phyloP scores from a whole-genome alignment of 2,797 vertebrate species.

The Pipistrellus kuhlii region DNA sequence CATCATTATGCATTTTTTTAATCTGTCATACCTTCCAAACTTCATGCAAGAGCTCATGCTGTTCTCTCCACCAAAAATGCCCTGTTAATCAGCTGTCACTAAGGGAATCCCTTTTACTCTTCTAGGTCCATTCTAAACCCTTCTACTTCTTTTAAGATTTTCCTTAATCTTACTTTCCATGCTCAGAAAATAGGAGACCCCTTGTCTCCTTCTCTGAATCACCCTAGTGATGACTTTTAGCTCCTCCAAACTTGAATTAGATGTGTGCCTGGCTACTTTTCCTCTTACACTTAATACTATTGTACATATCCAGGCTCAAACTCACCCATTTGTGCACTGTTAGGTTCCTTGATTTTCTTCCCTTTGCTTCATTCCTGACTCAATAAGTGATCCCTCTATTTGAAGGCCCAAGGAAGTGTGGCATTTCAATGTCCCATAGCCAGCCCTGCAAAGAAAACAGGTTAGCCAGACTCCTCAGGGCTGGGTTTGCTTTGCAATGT shows the following conservation, averaged over 20 bases:
- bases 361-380: not conserved
- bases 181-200: not conserved
- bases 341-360: not conserved
- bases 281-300: not conserved
- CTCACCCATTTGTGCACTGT: not conserved
- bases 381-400: not conserved
- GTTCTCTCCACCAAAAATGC: not conserved
- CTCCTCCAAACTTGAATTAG: not conserved
- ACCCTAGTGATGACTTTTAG: not conserved
- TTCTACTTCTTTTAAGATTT: not conserved
- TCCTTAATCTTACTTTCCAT: not conserved
- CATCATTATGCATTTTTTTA: not conserved
- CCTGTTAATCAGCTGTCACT: not conserved
- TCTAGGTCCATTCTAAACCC: not conserved
- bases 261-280: not conserved
- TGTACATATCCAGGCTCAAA: not conserved
- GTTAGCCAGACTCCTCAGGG: not conserved
- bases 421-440: not conserved
- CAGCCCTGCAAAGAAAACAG: constrained; percentile 11
- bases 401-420: not conserved
- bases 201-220: not conserved
- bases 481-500: not conserved
- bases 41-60: not conserved
- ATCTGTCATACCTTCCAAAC: not conserved
- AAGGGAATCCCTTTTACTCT: not conserved